Base-by-base conservation (phyloP, 1,140 invertebrate genomes). In the Drosophila willistoni region DNA sequence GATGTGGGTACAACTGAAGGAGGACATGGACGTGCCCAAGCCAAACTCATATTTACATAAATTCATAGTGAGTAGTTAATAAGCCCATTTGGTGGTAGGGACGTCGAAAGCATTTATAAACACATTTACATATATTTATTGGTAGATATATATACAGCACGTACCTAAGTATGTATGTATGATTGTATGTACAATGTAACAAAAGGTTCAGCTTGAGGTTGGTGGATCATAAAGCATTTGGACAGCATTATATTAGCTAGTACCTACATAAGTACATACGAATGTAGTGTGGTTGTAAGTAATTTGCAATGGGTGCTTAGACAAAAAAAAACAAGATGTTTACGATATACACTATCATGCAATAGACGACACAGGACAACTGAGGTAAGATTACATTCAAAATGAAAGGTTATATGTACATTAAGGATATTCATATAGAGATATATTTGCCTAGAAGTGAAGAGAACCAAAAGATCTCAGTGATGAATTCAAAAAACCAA, bases 231-330 rank as follows among this genome's bases (percentile, higher is more conserved):
- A n/a, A 63, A n/a, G 29, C 42, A 34, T 63, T 17, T 29, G n/a
- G 25, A 61, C 7, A 47, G n/a, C 61, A 63, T 19, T 71, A 64
- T 65, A 64, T n/a, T 17, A 19, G 13, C 25, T 19, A 36, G 3
- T 69, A 62, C 66, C 56, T 59, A 72, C 68, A 64, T 68, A 29
- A 29, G 29, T 29, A 71, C 69, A 71, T 82, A 86, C 61, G 61
- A 61, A 51, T 67, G 69, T 72, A 83, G 76, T 78, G 71, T 81
- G 79, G 77, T 70, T 73, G 77, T 79, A 71, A 90, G 73, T 86
- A 81, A 81, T 73, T 73, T 55, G 66, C 60, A 83, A 73, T 59
- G 56, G 74, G 73, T 22, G 17, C 44, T 51, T 22, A 22, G 44
- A 51, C 44, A 51, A 22, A 22, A 51, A 2, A 25, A 25, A 25